Conservation (phyloP, 1,140 invertebrate genomes). For the Lineus longissimus region DNA sequence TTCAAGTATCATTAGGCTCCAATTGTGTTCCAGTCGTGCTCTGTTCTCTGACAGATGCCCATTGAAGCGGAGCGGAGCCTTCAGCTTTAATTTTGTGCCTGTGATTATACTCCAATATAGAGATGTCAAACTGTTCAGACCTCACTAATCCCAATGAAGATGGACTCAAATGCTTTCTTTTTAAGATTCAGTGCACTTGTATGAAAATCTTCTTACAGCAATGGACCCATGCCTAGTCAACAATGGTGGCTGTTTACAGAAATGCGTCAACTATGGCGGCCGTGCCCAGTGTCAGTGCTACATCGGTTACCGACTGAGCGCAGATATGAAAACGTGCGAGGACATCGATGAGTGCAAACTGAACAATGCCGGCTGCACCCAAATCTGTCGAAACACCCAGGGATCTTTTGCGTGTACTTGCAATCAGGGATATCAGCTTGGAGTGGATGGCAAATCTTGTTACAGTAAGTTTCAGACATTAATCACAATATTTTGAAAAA, state of each 20-base stretch:
- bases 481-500: no score
- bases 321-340: slow-evolving; percentile 54
- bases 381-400: slow-evolving; percentile 54
- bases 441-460: slow-evolving; percentile 52
- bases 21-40: no score
- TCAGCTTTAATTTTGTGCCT: no score
- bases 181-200: no score
- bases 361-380: slow-evolving; percentile 32
- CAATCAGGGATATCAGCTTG: slow-evolving; percentile 53
- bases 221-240: slow-evolving; percentile 30
- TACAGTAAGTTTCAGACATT: slow-evolving; percentile 45
- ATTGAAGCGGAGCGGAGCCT: no score
- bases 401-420: slow-evolving; percentile 55
- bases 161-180: no score
- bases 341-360: slow-evolving; percentile 49
- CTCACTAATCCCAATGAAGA: no score
- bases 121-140: no score
- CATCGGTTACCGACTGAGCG: slow-evolving; percentile 53
- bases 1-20: no score
- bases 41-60: no score
- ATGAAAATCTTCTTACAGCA: background rate
- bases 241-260: slow-evolving; percentile 34
- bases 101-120: no score
- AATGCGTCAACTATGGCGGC: slow-evolving; percentile 55
- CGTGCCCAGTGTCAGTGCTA: slow-evolving; percentile 54